Evolutionary conservation across 2,888 invertebrate species (phyloP), one percentile per base, ranked within the genome.

Genomic region (Dioctria rufipes): DNA sequence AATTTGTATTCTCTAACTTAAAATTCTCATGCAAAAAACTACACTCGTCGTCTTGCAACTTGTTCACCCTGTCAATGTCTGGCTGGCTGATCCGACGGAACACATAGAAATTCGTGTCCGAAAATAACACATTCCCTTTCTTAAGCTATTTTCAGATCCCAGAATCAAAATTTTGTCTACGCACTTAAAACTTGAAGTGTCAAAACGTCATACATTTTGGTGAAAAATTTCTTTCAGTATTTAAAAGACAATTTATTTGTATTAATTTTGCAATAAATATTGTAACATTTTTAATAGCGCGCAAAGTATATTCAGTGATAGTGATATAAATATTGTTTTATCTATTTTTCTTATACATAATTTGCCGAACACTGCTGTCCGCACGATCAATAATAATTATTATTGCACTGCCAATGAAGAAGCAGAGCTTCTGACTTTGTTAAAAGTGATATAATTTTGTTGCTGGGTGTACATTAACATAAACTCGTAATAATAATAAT

Each of bases 141-240:
- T 84, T 83, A 85, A 85, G 85, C 85, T 86, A 86, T 86, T 86
- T 86, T 86, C 86, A 85, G 86, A 86, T 85, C 83, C 81, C 80
- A 84, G 83, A 85, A 84, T 85, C 78, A 78, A 79, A 58, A 66
- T 85, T 84, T 84, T 84, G 84, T 84, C 84, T 84, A 85, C 85
- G 86, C 85, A 85, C 80, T 82, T 81, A 81, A 82, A 73, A 73
- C 78, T 63, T 66, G 73, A 78, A 81, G 80, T 83, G 82, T 83
- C 81, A 83, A 83, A 80, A 80, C 63, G 75, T 79, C 73, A 78
- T 67, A 60, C 42, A 25, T 39, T 11, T 80, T 61, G 39, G n/a
- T 39, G 78, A 78, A 63, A 46, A 43, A 67, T 67, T 39, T 63
- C 13, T 63, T 63, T 65, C 46, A 63, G 25, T 39, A 78, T 63